A percentile compares a stretch with the other conserved stretches of the same genome.
phyloP scores from a whole-genome alignment of 2,113 vertebrate genomes.

The Platycercus adscitus region DNA sequence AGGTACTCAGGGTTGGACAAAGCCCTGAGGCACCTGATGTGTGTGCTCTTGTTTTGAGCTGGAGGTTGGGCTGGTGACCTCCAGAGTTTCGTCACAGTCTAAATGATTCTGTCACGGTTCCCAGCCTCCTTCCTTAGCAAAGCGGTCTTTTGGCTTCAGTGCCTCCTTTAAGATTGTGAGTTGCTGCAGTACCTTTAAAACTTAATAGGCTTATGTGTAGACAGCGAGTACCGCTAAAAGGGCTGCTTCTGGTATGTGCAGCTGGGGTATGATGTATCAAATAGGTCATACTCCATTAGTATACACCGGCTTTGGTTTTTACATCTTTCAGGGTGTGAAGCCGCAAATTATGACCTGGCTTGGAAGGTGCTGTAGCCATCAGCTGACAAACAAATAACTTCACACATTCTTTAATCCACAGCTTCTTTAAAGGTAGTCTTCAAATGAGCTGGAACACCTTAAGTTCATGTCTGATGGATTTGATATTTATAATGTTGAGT shows the following conservation, averaged over 20 bases:
- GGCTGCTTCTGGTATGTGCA: no score
- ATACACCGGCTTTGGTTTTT: not conserved
- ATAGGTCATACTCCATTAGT: accelerated
- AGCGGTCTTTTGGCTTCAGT: not conserved
- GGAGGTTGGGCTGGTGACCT: not conserved
- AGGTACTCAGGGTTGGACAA: not conserved
- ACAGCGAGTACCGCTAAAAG: no score
- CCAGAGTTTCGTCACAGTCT: not conserved
- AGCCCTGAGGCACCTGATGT: not conserved
- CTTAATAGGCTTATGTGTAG: no score
- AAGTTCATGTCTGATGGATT: accelerated
- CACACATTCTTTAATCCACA: not conserved
- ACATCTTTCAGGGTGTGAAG: no score
- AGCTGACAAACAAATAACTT: not conserved
- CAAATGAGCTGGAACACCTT: not conserved
- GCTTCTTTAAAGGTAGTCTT: not conserved
- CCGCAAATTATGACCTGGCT: not conserved
- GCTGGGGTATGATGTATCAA: accelerated
- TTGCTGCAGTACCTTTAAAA: not conserved
- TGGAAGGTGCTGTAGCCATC: not conserved
- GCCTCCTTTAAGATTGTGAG: not conserved
- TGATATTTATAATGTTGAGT: accelerated
- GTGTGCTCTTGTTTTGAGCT: not conserved
- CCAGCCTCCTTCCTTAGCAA: not conserved
- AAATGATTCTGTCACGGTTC: not conserved